Evolutionary conservation across 2,113 vertebrate genomes (phyloP).

Genomic region (Hassar affinis): DNA sequence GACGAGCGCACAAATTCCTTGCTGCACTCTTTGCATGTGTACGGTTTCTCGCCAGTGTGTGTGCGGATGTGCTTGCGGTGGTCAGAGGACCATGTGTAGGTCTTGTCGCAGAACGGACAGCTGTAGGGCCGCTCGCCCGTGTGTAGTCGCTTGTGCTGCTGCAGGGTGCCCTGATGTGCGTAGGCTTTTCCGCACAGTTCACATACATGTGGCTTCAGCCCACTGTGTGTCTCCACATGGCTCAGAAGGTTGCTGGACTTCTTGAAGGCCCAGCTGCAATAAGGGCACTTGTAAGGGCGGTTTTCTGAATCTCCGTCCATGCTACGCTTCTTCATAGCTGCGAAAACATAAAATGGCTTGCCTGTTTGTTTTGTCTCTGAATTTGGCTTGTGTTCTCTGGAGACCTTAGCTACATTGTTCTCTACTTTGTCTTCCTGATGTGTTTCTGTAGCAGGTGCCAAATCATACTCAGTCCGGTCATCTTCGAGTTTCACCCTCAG

Average conservation of each 20-base stretch:
- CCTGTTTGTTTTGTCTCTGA: background rate
- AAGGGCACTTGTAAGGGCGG: constrained; percentile 68
- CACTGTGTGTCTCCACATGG: constrained; percentile 77
- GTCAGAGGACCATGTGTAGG: constrained; percentile 76
- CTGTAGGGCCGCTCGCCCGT: constrained; percentile 73
- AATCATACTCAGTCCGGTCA: background rate
- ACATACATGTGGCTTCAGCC: constrained; percentile 77
- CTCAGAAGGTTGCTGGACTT: constrained; percentile 80
- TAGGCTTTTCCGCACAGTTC: constrained; percentile 74
- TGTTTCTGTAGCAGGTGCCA: background rate
- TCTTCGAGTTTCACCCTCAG: constrained; percentile 25
- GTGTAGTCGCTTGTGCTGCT: constrained; percentile 76
- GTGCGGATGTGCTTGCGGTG: constrained; percentile 74
- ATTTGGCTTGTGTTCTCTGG: background rate
- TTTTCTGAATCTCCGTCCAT: constrained; percentile 56
- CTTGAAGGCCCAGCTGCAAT: constrained; percentile 73
- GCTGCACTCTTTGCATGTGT: constrained; percentile 68
- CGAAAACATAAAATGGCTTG: constrained; percentile 41
- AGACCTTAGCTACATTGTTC: background rate
- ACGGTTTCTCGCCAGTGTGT: constrained; percentile 75
- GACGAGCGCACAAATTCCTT: constrained; percentile 77
- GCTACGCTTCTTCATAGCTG: constrained; percentile 64
- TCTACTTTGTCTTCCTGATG: background rate
- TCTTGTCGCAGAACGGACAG: constrained; percentile 72
- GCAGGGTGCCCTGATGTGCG: constrained; percentile 72